phyloP scores from a whole-genome alignment of 2,888 invertebrate species.

The Theretra japonica region DNA sequence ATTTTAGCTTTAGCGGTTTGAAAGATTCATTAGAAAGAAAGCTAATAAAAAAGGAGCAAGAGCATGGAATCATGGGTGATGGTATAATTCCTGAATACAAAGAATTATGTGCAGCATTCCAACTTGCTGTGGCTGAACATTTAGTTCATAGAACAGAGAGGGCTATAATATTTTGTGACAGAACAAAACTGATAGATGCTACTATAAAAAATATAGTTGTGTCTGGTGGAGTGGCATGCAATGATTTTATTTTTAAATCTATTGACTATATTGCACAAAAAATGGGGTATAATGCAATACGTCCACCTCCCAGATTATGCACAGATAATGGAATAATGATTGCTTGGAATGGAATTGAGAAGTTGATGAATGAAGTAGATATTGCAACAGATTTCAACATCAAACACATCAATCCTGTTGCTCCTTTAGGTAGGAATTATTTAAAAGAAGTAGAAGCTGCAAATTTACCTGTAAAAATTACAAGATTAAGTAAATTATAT shows the following conservation, averaged over 20 bases:
- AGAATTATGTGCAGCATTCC: slow-evolving; percentile 95
- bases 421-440: slow-evolving; percentile 86
- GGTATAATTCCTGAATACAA: slow-evolving; percentile 89
- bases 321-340: slow-evolving; percentile 99
- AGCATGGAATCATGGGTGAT: slow-evolving; percentile 85
- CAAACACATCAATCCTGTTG: slow-evolving; percentile 85
- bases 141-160: slow-evolving; percentile 92
- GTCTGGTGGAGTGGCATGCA: slow-evolving; percentile 98
- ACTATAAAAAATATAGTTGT: slow-evolving; percentile 88
- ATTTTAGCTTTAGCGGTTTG: slow-evolving; percentile 95
- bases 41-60: slow-evolving; percentile 85
- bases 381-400: slow-evolving; percentile 81
- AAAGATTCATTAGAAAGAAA: slow-evolving; percentile 86
- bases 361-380: slow-evolving; percentile 64
- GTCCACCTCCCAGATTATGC: slow-evolving; percentile 94
- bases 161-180: slow-evolving; percentile 90
- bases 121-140: slow-evolving; percentile 90
- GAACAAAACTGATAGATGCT: slow-evolving; percentile 82
- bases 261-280: slow-evolving; percentile 88
- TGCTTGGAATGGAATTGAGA: slow-evolving; percentile 98
- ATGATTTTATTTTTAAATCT: slow-evolving; percentile 90
- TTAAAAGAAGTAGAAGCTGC: slow-evolving; percentile 82
- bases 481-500: slow-evolving; percentile 60
- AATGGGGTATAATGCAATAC: slow-evolving; percentile 86
- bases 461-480: slow-evolving; percentile 74